Base-by-base conservation (phyloP, 2,888 invertebrate species). In the Pterostichus niger region DNA sequence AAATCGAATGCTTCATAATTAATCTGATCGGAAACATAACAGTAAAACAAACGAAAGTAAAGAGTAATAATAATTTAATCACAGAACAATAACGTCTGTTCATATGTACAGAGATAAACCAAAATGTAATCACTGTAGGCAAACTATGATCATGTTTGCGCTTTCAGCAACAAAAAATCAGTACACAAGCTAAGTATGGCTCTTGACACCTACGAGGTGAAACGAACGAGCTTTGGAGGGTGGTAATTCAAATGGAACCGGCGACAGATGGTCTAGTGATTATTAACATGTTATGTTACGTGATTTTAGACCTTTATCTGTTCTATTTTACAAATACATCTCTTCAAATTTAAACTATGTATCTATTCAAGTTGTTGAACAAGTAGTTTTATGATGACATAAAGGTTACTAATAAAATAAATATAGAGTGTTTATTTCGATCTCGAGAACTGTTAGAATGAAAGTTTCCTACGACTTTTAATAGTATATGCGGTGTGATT, bases 1-100 rank as follows among this genome's bases (percentile, higher is more conserved):
- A 64, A 64, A 40, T 24, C 31, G 31, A 24, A 24, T 59, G 13
- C 35, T 64, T 64, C n/a, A 64, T 13, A 64, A 64, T 64, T 64
- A 64, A 64, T 64, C 35, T 64, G 64, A 10, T 64, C 5, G 33
- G 2, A 35, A 13, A 33, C 11, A 64, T 33, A 33, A 35, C 35
- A 40, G 33, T 64, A 64, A 64, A 64, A 64, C 64, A 64, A 64
- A 64, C 64, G 31, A 33, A 35, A 35, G 64, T 64, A 64, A 31
- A 40, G 49, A 64, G 64, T 64, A 31, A 31, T 64, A 64, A 64
- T 35, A 64, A 33, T 64, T 71, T 46, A 71, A 71, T 71, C 68
- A 71, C 40, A 71, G 68, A 71, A 71, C 6, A 71, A 71, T 71
- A 15, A 10, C 40, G 46, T 56, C 15, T 71, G 68, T 44, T 44